These are phyloP conservation scores for Chrysomela aeneicollis DNA, from an alignment of 2,888 invertebrate species.

Conservation along the genomic window DNA sequence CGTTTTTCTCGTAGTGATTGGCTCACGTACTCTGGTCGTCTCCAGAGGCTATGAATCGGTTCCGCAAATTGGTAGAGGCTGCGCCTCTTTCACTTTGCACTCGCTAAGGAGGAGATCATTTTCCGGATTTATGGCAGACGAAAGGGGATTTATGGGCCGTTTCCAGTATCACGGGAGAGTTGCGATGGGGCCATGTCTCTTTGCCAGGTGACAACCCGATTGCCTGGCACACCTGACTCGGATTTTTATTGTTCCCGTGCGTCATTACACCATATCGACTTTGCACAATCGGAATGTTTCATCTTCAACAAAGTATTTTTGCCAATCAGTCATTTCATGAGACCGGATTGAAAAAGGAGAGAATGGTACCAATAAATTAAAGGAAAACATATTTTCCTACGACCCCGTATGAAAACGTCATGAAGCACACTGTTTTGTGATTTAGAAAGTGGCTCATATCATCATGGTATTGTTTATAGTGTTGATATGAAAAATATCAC, in stretches of 20 bases:
- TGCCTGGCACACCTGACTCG: constrained; percentile 55
- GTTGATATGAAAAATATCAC: no score
- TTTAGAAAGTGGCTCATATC: no score
- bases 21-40: neutral
- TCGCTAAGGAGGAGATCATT: constrained; percentile 54
- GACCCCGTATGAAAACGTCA: no score
- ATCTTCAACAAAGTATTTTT: no score
- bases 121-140: constrained; percentile 55
- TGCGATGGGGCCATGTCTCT: constrained; percentile 51
- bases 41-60: neutral
- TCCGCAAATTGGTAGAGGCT: constrained; percentile 1
- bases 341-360: no score
- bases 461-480: no score
- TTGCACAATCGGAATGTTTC: no score
- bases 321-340: no score
- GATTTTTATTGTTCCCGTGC: constrained; percentile 4
- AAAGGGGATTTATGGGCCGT: constrained; percentile 55
- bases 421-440: no score
- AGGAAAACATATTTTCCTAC: no score
- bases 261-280: neutral
- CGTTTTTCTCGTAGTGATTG: neutral
- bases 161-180: constrained; percentile 48
- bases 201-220: constrained; percentile 55
- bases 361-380: no score
- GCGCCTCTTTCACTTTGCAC: constrained; percentile 5